Evolutionary conservation across 1,140 invertebrate species (phyloP).

Genomic region (Mesaphorura yosii): DNA sequence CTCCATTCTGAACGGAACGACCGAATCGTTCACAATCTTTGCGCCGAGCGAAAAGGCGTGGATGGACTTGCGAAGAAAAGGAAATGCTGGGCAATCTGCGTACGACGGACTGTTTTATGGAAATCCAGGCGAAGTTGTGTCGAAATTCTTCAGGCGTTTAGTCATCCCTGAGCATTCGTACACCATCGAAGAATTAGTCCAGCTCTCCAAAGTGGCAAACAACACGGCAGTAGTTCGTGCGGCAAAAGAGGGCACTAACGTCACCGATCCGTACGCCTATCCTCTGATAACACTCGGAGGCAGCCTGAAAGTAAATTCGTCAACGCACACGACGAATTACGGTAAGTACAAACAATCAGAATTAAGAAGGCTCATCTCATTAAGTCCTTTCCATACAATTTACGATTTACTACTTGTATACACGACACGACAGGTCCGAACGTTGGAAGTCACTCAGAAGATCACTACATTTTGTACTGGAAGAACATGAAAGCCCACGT

Average conservation of each 20-base stretch:
- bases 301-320: slow-evolving; percentile 37
- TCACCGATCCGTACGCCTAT: too few species aligned
- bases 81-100: slow-evolving; percentile 59
- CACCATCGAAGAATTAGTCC: neutral
- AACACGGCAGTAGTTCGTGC: slow-evolving; percentile 48
- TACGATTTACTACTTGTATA: too few species aligned
- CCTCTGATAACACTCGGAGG: neutral
- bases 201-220: slow-evolving; percentile 50
- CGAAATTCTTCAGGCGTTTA: neutral
- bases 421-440: neutral
- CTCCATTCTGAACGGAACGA: slow-evolving; percentile 56
- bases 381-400: too few species aligned
- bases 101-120: slow-evolving; percentile 49
- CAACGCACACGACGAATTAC: too few species aligned
- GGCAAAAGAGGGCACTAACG: too few species aligned
- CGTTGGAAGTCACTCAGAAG: neutral
- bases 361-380: too few species aligned
- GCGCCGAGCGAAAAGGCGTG: slow-evolving; percentile 80
- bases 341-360: too few species aligned
- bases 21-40: slow-evolving; percentile 76
- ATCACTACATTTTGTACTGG: slow-evolving; percentile 73
- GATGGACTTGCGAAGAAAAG: slow-evolving; percentile 52
- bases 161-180: neutral
- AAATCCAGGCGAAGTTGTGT: neutral
- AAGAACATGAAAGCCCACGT: slow-evolving; percentile 66